Conservation (phyloP, 2,113 vertebrate genomes). For the Fregata magnificens region DNA sequence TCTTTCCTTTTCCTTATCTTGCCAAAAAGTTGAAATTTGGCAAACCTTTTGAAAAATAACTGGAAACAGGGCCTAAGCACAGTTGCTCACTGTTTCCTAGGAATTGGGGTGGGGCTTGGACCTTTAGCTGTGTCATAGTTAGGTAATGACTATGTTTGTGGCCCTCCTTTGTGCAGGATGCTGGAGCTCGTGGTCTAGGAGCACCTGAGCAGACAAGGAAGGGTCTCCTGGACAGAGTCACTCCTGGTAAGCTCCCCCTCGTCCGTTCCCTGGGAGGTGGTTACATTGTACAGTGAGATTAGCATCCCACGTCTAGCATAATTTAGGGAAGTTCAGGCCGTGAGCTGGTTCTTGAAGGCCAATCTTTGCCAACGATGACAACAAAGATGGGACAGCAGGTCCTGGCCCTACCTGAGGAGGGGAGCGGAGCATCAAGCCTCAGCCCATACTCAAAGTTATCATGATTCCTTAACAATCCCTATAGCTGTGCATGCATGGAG, state of each 20-base stretch:
- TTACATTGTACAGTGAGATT: background rate
- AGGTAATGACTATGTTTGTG: background rate
- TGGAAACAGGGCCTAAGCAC: background rate
- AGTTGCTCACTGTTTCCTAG: background rate
- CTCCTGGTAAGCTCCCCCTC: background rate
- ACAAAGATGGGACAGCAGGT: background rate
- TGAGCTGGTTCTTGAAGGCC: background rate
- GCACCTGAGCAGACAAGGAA: background rate
- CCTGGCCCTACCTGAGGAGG: background rate
- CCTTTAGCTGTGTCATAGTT: background rate
- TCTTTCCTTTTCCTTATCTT: background rate
- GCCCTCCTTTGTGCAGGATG: background rate
- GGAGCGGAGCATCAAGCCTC: background rate
- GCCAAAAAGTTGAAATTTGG: background rate
- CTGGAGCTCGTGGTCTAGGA: background rate
- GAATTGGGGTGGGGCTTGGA: background rate
- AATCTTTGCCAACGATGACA: too few species aligned
- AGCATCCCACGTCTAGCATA: background rate
- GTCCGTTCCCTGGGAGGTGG: background rate
- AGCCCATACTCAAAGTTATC: background rate
- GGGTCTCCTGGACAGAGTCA: too few species aligned
- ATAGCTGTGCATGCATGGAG: rapidly evolving
- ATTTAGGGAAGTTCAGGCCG: background rate
- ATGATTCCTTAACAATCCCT: background rate
- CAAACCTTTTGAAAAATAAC: background rate